These are phyloP conservation scores for Lagopus leucura DNA, from an alignment of 2,113 vertebrate genomes.

Conservation along the genomic window DNA sequence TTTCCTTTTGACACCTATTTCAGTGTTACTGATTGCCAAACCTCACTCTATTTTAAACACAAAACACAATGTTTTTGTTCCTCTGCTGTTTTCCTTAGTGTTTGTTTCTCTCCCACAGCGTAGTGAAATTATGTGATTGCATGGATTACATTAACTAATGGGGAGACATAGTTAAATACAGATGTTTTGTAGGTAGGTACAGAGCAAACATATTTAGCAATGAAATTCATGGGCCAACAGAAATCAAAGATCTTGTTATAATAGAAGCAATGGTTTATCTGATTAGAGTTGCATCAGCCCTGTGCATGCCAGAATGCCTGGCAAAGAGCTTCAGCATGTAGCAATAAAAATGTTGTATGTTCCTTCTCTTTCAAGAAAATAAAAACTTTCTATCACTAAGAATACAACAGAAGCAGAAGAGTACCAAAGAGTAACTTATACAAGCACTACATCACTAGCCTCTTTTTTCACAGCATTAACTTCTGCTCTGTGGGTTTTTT, in stretches of 20 bases:
- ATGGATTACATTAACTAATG: neutral
- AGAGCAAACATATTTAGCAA: constrained; percentile 5
- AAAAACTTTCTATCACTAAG: neutral
- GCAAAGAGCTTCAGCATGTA: neutral
- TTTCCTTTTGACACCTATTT: neutral
- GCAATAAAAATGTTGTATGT: constrained; percentile 6
- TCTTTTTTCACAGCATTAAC: neutral
- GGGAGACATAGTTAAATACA: neutral
- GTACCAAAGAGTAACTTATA: neutral
- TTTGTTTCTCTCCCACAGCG: neutral
- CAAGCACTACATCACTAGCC: neutral
- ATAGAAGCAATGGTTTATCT: constrained; percentile 38
- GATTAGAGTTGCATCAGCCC: constrained; percentile 36
- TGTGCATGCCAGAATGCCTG: neutral
- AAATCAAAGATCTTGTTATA: constrained; percentile 43
- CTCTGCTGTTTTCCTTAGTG: neutral
- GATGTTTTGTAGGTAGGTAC: constrained; percentile 2
- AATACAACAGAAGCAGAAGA: neutral
- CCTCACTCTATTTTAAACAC: neutral
- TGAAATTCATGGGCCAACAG: constrained; percentile 35
- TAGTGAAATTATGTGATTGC: neutral
- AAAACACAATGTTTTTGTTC: neutral
- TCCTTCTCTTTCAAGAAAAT: constrained; percentile 8
- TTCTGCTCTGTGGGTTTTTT: neutral
- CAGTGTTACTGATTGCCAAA: neutral